Evolutionary conservation across 1,140 invertebrate species (phyloP).

Genomic region (Ridgeia piscesae): DNA sequence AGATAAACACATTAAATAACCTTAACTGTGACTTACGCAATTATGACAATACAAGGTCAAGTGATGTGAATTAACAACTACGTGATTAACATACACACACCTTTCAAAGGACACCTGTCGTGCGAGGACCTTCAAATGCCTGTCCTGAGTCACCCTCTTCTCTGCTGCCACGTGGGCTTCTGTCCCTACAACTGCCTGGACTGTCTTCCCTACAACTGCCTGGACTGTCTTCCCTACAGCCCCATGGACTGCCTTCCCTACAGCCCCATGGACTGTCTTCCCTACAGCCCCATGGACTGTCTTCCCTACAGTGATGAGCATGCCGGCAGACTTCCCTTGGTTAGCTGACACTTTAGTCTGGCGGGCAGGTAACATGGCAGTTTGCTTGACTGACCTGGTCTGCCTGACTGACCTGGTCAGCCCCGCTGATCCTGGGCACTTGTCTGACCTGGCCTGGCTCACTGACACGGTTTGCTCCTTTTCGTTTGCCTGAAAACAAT

Average conservation of each 20-base stretch:
- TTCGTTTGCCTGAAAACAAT: neutral
- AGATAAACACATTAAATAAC: no score
- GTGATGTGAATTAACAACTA: no score
- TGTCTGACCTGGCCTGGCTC: neutral
- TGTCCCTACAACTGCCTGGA: neutral
- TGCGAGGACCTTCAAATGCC: neutral
- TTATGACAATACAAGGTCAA: no score
- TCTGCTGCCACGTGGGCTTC: neutral
- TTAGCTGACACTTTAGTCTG: neutral
- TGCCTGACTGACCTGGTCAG: neutral
- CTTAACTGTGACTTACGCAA: no score
- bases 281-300: neutral
- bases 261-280: neutral
- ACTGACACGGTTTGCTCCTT: neutral
- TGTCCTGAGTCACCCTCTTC: neutral
- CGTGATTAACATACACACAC: no score
- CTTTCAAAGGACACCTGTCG: neutral
- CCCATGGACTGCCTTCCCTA: neutral
- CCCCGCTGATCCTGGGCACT: no score
- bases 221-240: neutral
- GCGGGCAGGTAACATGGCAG: neutral
- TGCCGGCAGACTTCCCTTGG: neutral
- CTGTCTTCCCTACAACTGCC: no score
- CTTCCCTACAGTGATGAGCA: neutral
- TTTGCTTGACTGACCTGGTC: neutral